Evolutionary conservation across 2,797 vertebrate genomes (phyloP).

Genomic region (Lutjanus argentimaculatus): DNA sequence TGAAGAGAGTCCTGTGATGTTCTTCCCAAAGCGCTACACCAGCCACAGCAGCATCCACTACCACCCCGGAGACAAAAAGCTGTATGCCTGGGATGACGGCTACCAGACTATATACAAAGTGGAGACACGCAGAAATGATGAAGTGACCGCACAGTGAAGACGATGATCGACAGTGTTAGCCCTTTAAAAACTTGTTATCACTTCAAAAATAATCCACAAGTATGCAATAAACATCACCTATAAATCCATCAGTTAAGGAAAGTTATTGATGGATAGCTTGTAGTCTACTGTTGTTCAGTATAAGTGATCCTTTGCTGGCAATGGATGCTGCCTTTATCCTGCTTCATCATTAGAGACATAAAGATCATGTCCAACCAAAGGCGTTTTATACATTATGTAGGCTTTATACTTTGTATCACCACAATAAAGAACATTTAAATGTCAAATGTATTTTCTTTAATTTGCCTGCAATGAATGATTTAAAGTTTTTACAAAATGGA

Average conservation of each 20-base stretch:
- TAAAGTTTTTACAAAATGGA: neutral
- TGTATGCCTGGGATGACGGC: slow-evolving; percentile 96
- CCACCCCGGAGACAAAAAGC: slow-evolving; percentile 90
- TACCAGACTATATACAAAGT: slow-evolving; percentile 95
- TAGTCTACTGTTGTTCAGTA: slow-evolving; percentile 26
- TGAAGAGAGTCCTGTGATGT: slow-evolving; percentile 82
- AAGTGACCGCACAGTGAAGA: slow-evolving; percentile 29
- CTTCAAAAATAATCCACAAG: neutral
- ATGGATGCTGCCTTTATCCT: slow-evolving; percentile 37
- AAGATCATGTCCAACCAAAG: slow-evolving; percentile 6
- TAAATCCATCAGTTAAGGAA: neutral
- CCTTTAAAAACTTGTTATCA: neutral
- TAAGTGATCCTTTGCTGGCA: slow-evolving; percentile 49
- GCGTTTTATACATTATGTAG: slow-evolving; percentile 16
- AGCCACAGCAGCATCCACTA: slow-evolving; percentile 93
- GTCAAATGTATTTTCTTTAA: slow-evolving; percentile 9
- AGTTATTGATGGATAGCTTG: neutral
- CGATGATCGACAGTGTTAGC: neutral
- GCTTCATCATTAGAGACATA: slow-evolving; percentile 16
- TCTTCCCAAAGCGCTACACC: slow-evolving; percentile 91
- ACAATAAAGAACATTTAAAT: slow-evolving; percentile 63
- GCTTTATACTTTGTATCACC: slow-evolving; percentile 41
- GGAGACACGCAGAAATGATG: slow-evolving; percentile 81
- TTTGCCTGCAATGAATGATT: neutral
- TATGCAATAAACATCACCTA: neutral